Evolutionary conservation across 2,113 vertebrate species (phyloP).

Genomic region (Ptychochromis oligacanthus): DNA sequence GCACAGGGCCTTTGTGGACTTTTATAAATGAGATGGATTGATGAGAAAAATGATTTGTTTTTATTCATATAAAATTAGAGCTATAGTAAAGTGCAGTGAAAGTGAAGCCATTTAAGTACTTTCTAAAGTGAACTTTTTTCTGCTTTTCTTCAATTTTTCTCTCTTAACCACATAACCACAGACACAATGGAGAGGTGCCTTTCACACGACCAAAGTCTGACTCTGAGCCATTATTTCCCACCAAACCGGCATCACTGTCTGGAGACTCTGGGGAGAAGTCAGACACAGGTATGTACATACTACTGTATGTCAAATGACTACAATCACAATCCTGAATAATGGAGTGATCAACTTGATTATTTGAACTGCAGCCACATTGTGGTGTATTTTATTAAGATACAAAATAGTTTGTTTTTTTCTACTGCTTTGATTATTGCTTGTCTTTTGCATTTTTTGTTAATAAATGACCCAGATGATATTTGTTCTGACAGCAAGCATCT

Average conservation of each 20-base stretch:
- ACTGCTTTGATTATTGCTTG: not conserved
- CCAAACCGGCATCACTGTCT: slow-evolving; percentile 86
- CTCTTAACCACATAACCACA: slow-evolving; percentile 72
- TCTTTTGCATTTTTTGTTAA: not conserved
- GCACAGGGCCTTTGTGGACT: not conserved
- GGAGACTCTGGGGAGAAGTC: slow-evolving; percentile 74
- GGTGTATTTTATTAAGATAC: too few species aligned
- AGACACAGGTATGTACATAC: slow-evolving; percentile 61
- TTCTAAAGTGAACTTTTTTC: not conserved
- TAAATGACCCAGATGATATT: not conserved
- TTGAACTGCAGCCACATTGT: not conserved
- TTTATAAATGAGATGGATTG: not conserved
- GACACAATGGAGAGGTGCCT: slow-evolving; percentile 92
- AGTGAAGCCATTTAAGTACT: not conserved
- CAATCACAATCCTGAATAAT: not conserved
- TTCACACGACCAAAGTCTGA: slow-evolving; percentile 86
- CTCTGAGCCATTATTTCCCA: slow-evolving; percentile 80
- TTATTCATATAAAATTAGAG: not conserved
- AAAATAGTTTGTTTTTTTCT: not conserved
- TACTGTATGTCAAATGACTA: not conserved
- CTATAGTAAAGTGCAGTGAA: not conserved
- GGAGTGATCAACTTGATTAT: not conserved
- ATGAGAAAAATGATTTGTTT: not conserved
- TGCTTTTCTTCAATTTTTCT: not conserved
- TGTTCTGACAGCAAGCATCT: not conserved